phyloP scores from a whole-genome alignment of 2,888 invertebrate species.

The Coleophora flavipennella region DNA sequence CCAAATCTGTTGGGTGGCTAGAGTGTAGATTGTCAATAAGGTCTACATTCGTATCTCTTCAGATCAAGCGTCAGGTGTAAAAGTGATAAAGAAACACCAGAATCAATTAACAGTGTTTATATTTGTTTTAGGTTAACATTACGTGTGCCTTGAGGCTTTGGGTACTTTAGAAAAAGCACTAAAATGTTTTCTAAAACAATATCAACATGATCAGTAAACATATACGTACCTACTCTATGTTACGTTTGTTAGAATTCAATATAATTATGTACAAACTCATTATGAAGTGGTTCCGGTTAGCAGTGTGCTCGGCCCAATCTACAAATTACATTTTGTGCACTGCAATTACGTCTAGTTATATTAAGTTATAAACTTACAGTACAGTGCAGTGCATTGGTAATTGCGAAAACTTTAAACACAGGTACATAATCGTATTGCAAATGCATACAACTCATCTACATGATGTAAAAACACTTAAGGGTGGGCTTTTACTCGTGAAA shows the following conservation, averaged over 20 bases:
- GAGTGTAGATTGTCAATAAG: no score
- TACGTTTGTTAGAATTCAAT: slow-evolving; percentile 38
- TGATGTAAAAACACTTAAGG: no score
- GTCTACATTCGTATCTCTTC: no score
- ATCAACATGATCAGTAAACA: slow-evolving; percentile 53
- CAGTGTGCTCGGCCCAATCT: not conserved
- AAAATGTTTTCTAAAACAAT: slow-evolving; percentile 58
- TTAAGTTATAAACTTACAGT: slow-evolving; percentile 36
- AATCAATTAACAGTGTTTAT: slow-evolving; percentile 69
- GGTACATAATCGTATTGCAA: slow-evolving; percentile 1
- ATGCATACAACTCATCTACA: not conserved
- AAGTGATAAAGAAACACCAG: slow-evolving; percentile 35
- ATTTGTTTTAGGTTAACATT: slow-evolving; percentile 69
- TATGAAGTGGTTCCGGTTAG: not conserved
- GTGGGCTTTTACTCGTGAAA: no score
- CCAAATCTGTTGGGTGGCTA: no score
- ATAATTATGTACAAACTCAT: slow-evolving; percentile 30
- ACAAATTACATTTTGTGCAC: slow-evolving; percentile 46
- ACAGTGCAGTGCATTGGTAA: slow-evolving; percentile 36
- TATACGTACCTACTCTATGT: slow-evolving; percentile 26
- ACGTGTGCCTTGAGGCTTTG: slow-evolving; percentile 61
- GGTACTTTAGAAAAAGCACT: slow-evolving; percentile 61
- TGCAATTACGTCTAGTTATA: slow-evolving; percentile 38
- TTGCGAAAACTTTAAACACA: slow-evolving; percentile 3
- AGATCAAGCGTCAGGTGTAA: no score